Evolutionary conservation across 2,888 invertebrate genomes (phyloP).

Genomic region (Sphinx pinastri): DNA sequence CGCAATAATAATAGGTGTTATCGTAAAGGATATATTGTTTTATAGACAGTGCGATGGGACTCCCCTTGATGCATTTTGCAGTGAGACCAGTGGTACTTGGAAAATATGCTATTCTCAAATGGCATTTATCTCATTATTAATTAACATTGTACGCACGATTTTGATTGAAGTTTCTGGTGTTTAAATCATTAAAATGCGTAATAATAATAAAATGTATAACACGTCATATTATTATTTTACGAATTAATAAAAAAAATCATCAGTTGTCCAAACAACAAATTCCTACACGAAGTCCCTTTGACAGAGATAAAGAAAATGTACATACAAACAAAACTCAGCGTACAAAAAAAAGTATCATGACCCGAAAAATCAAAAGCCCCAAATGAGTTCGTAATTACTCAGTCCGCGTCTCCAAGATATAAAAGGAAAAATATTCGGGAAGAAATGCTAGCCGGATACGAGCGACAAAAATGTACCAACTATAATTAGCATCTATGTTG

Average conservation of each 20-base stretch:
- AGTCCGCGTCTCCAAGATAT: conserved; percentile 11
- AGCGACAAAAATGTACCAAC: conserved; percentile 21
- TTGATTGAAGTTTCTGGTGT: too few species aligned
- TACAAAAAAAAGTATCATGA: conserved; percentile 13
- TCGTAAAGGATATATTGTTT: too few species aligned
- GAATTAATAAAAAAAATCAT: neutral
- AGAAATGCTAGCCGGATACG: conserved; percentile 9
- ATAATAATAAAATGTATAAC: too few species aligned
- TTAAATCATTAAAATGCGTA: too few species aligned
- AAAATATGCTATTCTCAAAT: too few species aligned
- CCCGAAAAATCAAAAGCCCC: conserved; percentile 21
- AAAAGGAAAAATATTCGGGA: conserved; percentile 23
- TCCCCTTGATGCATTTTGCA: too few species aligned
- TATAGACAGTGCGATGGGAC: too few species aligned
- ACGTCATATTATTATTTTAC: too few species aligned
- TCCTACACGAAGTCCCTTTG: neutral
- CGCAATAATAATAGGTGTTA: too few species aligned
- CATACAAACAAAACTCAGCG: conserved; percentile 8
- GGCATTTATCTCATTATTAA: too few species aligned
- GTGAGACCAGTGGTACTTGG: too few species aligned
- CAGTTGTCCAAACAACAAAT: neutral
- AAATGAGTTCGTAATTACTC: conserved; percentile 22
- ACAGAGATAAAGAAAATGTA: conserved; percentile 3
- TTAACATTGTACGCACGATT: too few species aligned
- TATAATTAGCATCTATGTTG: conserved; percentile 18